Evolutionary conservation across 1,140 invertebrate genomes (phyloP).

Genomic region (Leptinotarsa undecemlineata): DNA sequence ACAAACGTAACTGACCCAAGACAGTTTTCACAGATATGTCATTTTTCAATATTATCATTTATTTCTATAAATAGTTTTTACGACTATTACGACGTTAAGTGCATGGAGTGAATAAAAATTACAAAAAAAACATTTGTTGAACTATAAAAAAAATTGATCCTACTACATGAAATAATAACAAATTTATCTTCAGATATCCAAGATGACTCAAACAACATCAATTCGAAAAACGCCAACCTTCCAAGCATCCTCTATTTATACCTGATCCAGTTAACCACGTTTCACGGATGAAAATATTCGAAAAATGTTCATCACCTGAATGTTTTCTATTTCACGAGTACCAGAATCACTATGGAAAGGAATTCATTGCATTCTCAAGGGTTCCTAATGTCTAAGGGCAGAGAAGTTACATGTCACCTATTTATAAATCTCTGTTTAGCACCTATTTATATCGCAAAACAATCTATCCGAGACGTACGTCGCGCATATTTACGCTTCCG

Average conservation of each 20-base stretch:
- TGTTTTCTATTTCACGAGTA: neutral
- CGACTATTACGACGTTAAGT: no score
- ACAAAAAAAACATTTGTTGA: no score
- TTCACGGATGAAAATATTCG: neutral
- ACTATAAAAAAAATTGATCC: no score
- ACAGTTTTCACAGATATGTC: no score
- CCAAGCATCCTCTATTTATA: neutral
- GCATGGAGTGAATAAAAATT: no score
- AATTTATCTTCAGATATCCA: no score
- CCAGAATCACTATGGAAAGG: neutral
- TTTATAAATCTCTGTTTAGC: constrained; percentile 37
- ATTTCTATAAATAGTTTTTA: no score
- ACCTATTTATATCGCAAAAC: constrained; percentile 42
- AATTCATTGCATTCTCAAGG: neutral
- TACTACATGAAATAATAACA: no score
- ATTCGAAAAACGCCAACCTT: no score
- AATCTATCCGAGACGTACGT: constrained; percentile 39
- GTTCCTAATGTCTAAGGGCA: neutral
- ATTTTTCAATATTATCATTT: no score
- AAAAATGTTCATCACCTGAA: neutral
- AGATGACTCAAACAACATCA: no score
- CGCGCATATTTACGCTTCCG: constrained; percentile 41
- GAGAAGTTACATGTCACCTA: neutral
- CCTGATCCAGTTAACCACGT: neutral
- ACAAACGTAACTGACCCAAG: no score